Evolutionary conservation across 2,113 vertebrate species (phyloP), one percentile per base, ranked within the genome.

Genomic region (Hyla sarda): DNA sequence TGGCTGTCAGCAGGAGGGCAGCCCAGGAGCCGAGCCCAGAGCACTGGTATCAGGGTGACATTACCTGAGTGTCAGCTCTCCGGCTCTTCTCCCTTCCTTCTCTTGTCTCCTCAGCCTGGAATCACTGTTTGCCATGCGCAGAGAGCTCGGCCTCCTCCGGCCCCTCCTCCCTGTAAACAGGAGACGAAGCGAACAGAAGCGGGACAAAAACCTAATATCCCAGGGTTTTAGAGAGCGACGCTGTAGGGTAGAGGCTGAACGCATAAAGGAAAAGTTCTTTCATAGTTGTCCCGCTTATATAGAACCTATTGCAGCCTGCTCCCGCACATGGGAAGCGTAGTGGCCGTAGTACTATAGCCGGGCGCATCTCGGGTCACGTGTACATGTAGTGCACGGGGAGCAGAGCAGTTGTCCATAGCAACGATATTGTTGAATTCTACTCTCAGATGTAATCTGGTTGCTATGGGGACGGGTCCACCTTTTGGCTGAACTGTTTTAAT

Each of bases 21-120:
- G 65, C 28, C 0, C 25, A 30, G 25, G 60, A 65, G 13, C 4
- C 0, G 16, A 1, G 67, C 32, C 17, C 32, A 10, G 17, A 14
- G 8, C 67, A 2, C 34, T 34, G 30, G 0, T 41, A 23, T 23
- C 6, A 19, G n/a, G 11, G 6, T 41, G 28, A 47, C 48, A 58
- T 54, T 86, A 86, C 84, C 84, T 86, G 76, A 56, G 30, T 79
- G 60, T 79, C 58, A 85, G 13, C n/a, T 19, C 62, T 62, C 85
- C 72, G 67, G 50, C 54, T 54, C 84, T 80, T 58, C 72, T 83
- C 82, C 65, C 72, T 32, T 69, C 2, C 65, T 50, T 32, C 65
- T 54, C 81, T 77, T 67, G 50, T 65, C 67, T 79, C 85, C 65
- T 32, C 45, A 60, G 73, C 73, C 48, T 56, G 47, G 47, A 41